Evolutionary conservation across 2,888 invertebrate species (phyloP), one percentile per base, ranked within the genome.

Genomic region (Luffia ferchaultella): DNA sequence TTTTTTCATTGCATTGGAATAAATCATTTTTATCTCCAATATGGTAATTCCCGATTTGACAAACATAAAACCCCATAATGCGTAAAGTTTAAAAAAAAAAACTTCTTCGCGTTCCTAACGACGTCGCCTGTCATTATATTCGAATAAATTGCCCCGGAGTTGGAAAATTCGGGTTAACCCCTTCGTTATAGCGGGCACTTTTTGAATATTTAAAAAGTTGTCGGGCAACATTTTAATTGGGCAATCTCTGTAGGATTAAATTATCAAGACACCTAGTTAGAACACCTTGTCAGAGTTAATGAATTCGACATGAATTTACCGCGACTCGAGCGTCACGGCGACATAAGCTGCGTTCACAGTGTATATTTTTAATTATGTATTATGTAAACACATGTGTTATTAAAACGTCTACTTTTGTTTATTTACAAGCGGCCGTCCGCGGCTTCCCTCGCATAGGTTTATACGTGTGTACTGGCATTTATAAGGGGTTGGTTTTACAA

Each of bases 181-280:
- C 52, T 52, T 52, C 50, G 74, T 49, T 75, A 43, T n/a, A 5
- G 43, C 3, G 64, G 60, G 59, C 5, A 16, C 30, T 20, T 20
- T 20, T 58, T 76, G 77, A 80, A 82, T 83, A 83, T 83, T 82
- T 83, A 82, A 82, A 83, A 82, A 82, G 77, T 82, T 80, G 78
- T 80, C 76, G 76, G 45, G 71, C 68, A 77, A 78, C 73, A 75
- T 73, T 77, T 76, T 82, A 82, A 82, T 82, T 80, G 83, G 78
- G 72, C 76, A 75, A 78, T 75, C 76, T 73, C 66, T 76, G 62
- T 68, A 72, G 79, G 82, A 83, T 83, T 83, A 83, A 82, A 83
- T 82, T 82, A 82, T 83, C 78, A 83, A 82, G 83, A 79, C 82
- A 82, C 82, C 82, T 82, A 74, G 79, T 80, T 78, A 80, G 69